Base-by-base conservation (phyloP, 1,140 invertebrate genomes). In the Lordiphosa clarofinis region DNA sequence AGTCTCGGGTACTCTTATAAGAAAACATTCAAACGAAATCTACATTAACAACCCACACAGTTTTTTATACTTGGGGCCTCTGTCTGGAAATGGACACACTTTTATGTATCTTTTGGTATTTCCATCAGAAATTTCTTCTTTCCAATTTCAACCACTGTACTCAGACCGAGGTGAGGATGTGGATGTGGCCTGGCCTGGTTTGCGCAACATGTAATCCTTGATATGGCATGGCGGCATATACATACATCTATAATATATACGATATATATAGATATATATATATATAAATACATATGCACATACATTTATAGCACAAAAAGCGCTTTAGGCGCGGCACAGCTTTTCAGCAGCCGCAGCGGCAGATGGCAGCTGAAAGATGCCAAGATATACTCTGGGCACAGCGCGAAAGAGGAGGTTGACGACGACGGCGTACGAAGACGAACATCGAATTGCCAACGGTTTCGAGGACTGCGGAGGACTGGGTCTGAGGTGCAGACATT, bases 281-380 rank as follows among this genome's bases (percentile, higher is more conserved):
- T 9, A 11, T 19, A 36, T 47, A 47, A 47, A 53, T 48, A 13
- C 37, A 36, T 33, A 12, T 38, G 9, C 48, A 39, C 11, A 55
- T 44, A 53, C 68, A 71, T 49, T 57, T 72, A 65, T 53, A 56
- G 47, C 53, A 76, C 61, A 63, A 72, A 61, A 67, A 78, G 54
- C 37, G 70, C 69, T 70, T 79, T 73, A 79, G 74, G 74, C 74
- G 74, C 74, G 74, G 74, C 74, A 79, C 56, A 65, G 59, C 73
- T 55, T 55, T 60, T 73, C 73, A 68, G 50, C 64, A 63, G 56
- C 72, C 35, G 21, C 55, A 48, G 37, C 55, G 75, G 75, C 75
- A 81, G 75, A 81, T 81, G 75, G 75, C 75, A 74, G 66, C 73
- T 66, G 49, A 74, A 61, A 66, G 65, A 74, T 74, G 66, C 60